These are phyloP conservation scores for Zoanthus solanderi DNA, from an alignment of 92 coral and sea anemone species.

Conservation along the genomic window DNA sequence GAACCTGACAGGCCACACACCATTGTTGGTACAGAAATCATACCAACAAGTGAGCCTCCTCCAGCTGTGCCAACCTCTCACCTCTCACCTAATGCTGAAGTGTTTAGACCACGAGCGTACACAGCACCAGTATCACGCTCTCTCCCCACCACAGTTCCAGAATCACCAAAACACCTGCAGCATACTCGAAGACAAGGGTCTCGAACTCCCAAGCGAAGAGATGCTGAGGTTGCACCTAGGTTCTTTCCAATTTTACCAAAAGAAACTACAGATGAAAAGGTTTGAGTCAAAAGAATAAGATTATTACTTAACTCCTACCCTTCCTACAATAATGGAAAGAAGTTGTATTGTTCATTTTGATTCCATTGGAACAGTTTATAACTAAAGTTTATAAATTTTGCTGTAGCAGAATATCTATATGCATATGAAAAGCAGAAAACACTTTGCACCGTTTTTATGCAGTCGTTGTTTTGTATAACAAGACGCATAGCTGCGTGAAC, in stretches of 20 bases:
- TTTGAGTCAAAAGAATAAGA: background rate
- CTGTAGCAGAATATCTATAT: too few species aligned
- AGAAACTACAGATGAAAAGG: slow-evolving; percentile 82
- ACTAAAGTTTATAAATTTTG: too few species aligned
- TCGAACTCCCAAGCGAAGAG: slow-evolving; percentile 96
- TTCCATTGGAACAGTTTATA: too few species aligned
- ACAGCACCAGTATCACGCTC: slow-evolving; percentile 89
- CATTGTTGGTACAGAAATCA: slow-evolving; percentile 67
- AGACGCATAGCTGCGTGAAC: too few species aligned
- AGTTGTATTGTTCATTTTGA: too few species aligned
- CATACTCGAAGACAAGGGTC: slow-evolving; percentile 80
- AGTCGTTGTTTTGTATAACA: too few species aligned
- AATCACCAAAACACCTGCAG: slow-evolving; percentile 72
- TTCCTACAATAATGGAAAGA: too few species aligned
- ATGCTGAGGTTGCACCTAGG: slow-evolving; percentile 94
- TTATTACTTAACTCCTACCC: too few species aligned
- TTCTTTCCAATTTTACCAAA: slow-evolving; percentile 94
- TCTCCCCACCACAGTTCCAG: slow-evolving; percentile 90
- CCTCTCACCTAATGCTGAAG: slow-evolving; percentile 95
- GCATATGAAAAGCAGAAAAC: too few species aligned
- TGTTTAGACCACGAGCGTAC: slow-evolving; percentile 95
- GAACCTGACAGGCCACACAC: slow-evolving; percentile 84
- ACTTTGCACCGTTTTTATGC: too few species aligned
- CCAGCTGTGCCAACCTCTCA: slow-evolving; percentile 67
- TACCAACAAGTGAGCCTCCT: slow-evolving; percentile 56